These are phyloP conservation scores for Nephila pilipes DNA, from an alignment of 1,140 invertebrate species.

Conservation along the genomic window DNA sequence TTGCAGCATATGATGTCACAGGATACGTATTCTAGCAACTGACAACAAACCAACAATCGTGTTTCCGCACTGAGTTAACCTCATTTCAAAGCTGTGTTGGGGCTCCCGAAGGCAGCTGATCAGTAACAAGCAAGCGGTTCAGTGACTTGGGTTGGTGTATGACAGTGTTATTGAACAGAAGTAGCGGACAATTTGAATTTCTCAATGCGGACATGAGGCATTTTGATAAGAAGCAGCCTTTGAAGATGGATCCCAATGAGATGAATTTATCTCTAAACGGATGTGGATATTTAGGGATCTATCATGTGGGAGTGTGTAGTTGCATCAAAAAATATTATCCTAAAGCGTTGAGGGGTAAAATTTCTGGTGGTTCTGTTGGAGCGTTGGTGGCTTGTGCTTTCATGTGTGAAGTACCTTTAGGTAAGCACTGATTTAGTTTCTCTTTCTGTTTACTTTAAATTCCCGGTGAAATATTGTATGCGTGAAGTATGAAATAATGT, in stretches of 20 bases:
- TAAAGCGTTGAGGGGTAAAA: conserved; percentile 93
- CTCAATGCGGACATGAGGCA: not conserved
- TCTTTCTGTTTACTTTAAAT: not conserved
- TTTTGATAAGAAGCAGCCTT: not conserved
- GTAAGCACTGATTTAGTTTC: conserved; percentile 84
- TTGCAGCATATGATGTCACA: not conserved
- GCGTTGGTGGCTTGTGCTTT: conserved; percentile 96
- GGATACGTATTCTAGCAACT: not conserved
- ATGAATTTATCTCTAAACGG: conserved; percentile 97
- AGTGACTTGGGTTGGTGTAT: not conserved
- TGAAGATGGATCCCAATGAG: conserved; percentile 53
- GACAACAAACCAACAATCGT: not conserved
- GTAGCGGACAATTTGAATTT: conserved; percentile 16
- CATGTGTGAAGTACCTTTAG: conserved; percentile 94
- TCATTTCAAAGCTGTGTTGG: not conserved
- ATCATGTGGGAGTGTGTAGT: conserved; percentile 98
- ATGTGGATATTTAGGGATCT: conserved; percentile 98
- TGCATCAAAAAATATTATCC: conserved; percentile 98
- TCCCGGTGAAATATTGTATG: not conserved
- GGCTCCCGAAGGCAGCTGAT: not conserved
- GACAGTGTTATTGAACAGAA: not conserved
- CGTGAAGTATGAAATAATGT: not conserved
- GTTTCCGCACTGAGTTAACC: conserved; percentile 10
- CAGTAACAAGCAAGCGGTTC: not conserved
- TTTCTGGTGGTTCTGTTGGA: conserved; percentile 97